Evolutionary conservation across 2,113 vertebrate genomes (phyloP).

Genomic region (Sterrhoptilus dennistouni): DNA sequence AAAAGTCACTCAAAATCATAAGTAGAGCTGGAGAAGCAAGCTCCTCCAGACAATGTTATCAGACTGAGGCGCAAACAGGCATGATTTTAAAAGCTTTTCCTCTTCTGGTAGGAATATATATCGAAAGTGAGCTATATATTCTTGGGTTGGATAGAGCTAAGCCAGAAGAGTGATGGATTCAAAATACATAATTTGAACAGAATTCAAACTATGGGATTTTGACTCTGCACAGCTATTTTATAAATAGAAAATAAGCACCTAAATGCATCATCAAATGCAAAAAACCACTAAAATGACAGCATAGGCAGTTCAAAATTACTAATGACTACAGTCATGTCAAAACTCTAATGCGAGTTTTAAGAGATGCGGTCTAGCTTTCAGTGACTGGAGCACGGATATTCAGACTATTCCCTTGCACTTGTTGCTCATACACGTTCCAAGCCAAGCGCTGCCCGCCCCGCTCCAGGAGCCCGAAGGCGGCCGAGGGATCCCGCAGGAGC

Average conservation of each 20-base stretch:
- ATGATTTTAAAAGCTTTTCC: background rate
- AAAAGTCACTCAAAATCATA: background rate
- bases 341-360: background rate
- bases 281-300: background rate
- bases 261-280: background rate
- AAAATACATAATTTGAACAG: background rate
- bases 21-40: background rate
- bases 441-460: rapidly evolving
- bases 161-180: background rate
- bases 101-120: background rate
- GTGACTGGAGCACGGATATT: rapidly evolving
- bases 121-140: background rate
- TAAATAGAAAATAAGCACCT: background rate
- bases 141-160: background rate
- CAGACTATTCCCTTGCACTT: rapidly evolving
- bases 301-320: background rate
- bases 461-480: rapidly evolving
- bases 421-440: rapidly evolving
- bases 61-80: background rate
- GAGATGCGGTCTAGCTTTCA: background rate
- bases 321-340: background rate
- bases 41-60: background rate
- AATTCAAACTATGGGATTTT: background rate
- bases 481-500: rapidly evolving
- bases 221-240: background rate